Percentiles rank a stretch among this genome's conserved stretches.
phyloP scores from a whole-genome alignment of 2,113 vertebrate species.

The Hippocampus guttulatus region DNA sequence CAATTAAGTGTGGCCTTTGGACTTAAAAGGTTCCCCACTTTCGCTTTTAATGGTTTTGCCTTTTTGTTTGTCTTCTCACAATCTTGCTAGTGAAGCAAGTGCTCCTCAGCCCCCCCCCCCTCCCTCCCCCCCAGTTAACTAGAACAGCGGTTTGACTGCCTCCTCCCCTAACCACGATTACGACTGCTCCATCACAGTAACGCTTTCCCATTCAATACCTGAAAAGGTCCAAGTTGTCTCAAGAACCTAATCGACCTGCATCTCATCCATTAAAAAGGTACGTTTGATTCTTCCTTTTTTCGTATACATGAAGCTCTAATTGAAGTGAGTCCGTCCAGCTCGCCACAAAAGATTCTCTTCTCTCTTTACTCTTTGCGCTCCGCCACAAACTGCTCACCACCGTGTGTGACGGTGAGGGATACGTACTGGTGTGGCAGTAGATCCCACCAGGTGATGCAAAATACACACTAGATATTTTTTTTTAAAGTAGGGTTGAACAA shows the following conservation, averaged over 20 bases:
- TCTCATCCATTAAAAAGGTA: slow-evolving; percentile 39
- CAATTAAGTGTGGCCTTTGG: neutral
- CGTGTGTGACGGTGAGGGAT: no score
- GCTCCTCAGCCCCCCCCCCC: neutral
- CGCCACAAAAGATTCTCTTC: slow-evolving; percentile 17
- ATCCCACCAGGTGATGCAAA: no score
- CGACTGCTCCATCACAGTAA: slow-evolving; percentile 37
- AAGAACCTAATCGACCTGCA: neutral
- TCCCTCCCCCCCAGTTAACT: slow-evolving; percentile 14
- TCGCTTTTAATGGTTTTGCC: neutral
- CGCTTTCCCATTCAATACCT: slow-evolving; percentile 14
- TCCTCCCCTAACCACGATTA: slow-evolving; percentile 33
- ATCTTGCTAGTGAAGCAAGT: no score
- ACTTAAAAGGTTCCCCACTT: neutral
- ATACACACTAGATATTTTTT: no score
- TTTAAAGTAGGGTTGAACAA: no score
- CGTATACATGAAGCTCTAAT: neutral
- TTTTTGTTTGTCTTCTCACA: slow-evolving; percentile 4
- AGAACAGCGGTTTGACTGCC: slow-evolving; percentile 39
- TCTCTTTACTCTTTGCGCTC: slow-evolving; percentile 26
- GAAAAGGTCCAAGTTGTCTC: slow-evolving; percentile 35
- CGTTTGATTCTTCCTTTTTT: neutral
- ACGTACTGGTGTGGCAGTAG: no score
- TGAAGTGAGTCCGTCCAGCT: neutral
- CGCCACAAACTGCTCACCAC: no score